Evolutionary conservation across 2,113 vertebrate genomes (phyloP).

Genomic region (Aphyosemion australe): DNA sequence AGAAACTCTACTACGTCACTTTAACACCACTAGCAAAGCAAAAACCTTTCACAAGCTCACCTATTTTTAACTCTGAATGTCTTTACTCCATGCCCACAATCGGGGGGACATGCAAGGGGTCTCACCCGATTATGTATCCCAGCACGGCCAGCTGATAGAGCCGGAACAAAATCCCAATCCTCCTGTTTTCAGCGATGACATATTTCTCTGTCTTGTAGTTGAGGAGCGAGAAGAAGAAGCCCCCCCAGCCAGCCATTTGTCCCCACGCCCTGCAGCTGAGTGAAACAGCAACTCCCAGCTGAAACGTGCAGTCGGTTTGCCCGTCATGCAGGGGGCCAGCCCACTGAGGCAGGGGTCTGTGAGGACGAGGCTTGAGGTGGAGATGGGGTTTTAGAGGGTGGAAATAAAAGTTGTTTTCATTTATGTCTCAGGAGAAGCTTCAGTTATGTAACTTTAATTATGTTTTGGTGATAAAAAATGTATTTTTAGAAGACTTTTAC

Average conservation of each 20-base stretch:
- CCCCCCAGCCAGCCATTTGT: constrained; percentile 83
- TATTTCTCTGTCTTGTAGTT: constrained; percentile 97
- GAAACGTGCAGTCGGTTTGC: constrained; percentile 22
- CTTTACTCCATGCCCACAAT: constrained; percentile 1
- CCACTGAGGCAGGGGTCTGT: constrained; percentile 10
- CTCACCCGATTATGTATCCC: constrained; percentile 93
- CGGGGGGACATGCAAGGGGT: constrained; percentile 13
- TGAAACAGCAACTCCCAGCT: constrained; percentile 40
- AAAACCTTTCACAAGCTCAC: constrained; percentile 16
- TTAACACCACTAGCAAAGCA: constrained; percentile 34
- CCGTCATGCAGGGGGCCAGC: constrained; percentile 31
- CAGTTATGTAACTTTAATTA: not conserved
- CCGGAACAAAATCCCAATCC: constrained; percentile 89
- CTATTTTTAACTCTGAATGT: constrained; percentile 68
- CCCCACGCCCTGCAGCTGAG: constrained; percentile 22
- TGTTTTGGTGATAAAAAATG: no score
- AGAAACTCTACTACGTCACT: constrained; percentile 3
- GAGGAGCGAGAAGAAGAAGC: constrained; percentile 82
- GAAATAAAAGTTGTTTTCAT: not conserved
- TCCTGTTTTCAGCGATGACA: constrained; percentile 93
- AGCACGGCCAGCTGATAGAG: constrained; percentile 89
- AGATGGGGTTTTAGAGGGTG: no score
- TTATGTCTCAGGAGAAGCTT: not conserved
- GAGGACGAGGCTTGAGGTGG: not conserved
- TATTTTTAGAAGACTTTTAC: no score